Conservation (phyloP, 2,797 vertebrate species). For the Tadarida brasiliensis region DNA sequence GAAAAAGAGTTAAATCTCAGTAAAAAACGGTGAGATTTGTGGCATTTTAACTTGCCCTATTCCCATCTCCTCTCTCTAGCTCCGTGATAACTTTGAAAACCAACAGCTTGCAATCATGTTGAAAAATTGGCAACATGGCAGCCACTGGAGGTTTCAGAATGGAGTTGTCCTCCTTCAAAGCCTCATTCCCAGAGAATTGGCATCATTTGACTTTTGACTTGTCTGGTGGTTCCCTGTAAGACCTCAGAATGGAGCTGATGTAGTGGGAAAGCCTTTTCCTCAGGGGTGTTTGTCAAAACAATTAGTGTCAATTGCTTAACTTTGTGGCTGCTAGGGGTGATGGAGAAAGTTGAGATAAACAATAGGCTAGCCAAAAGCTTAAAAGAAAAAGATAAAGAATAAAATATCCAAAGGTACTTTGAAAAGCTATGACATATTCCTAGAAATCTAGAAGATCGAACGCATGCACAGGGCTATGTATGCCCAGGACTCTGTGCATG, state of each 20-base stretch:
- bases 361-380: background rate
- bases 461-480: background rate
- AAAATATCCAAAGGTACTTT: background rate
- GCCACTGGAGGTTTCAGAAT: background rate
- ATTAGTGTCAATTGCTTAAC: background rate
- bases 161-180: background rate
- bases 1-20: background rate
- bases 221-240: background rate
- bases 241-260: background rate
- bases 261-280: background rate
- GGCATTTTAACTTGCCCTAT: background rate
- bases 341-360: background rate
- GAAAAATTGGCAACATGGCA: background rate
- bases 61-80: background rate
- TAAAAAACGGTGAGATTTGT: background rate
- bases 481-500: background rate
- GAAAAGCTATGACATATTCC: background rate
- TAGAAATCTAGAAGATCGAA: background rate
- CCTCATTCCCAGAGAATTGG: background rate
- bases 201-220: background rate
- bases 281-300: background rate
- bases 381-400: background rate
- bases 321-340: background rate
- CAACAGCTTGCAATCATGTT: background rate
- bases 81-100: background rate